phyloP scores from a whole-genome alignment of 2,113 vertebrate genomes.

The Lonchura striata region DNA sequence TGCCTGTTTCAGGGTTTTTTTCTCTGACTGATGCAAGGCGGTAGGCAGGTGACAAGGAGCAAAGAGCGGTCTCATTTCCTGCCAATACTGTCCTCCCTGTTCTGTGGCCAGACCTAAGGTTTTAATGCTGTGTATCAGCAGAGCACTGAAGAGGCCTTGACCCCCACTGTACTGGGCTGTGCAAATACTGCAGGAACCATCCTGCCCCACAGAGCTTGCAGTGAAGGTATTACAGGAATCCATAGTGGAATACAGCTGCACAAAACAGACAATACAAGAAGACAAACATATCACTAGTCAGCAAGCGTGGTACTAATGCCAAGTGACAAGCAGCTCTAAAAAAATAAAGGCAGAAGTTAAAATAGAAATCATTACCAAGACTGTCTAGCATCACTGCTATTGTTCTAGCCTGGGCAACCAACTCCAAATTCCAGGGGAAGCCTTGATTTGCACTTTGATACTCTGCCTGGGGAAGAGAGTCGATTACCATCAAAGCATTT shows the following conservation, averaged over 20 bases:
- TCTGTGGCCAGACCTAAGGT: background rate
- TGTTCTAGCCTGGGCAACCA: conserved; percentile 24
- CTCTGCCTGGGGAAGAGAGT: conserved; percentile 39
- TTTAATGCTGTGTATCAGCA: background rate
- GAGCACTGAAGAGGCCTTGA: background rate
- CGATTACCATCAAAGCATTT: conserved; percentile 32
- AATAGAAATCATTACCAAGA: conserved; percentile 25
- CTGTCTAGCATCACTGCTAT: background rate
- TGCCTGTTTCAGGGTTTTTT: background rate
- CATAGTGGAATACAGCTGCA: background rate
- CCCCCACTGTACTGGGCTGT: background rate
- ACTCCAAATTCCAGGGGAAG: conserved; percentile 11
- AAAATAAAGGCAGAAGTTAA: conserved; percentile 44
- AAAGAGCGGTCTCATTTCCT: conserved; percentile 3
- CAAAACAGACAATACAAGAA: background rate
- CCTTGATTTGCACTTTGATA: conserved; percentile 12
- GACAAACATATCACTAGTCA: background rate
- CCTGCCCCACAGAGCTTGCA: background rate
- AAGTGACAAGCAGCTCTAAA: conserved; percentile 22
- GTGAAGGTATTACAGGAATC: background rate
- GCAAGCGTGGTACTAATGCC: background rate
- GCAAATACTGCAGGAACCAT: background rate
- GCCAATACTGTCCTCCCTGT: background rate
- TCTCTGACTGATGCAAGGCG: background rate
- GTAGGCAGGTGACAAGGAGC: background rate